Percentiles rank a stretch among this genome's conserved stretches.
Conservation (phyloP, 2,797 vertebrate species). For the Gymnothorax reevesii region DNA sequence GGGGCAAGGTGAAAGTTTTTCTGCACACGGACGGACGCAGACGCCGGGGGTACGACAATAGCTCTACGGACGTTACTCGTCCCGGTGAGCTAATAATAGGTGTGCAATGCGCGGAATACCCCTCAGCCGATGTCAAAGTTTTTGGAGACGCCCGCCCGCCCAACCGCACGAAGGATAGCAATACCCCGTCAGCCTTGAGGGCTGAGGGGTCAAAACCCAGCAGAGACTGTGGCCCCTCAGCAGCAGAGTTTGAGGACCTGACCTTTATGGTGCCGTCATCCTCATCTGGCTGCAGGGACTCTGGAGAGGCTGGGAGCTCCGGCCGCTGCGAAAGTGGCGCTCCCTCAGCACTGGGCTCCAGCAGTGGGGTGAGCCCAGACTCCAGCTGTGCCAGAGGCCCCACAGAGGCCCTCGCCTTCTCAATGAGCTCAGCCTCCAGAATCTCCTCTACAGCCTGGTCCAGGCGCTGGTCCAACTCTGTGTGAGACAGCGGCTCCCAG, state of each 20-base stretch:
- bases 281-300: slow-evolving; percentile 32
- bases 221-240: too few relatives aligned
- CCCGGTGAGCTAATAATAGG: too few relatives aligned
- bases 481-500: slow-evolving; percentile 73
- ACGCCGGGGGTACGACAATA: too few relatives aligned
- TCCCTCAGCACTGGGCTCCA: background rate
- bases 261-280: slow-evolving; percentile 46
- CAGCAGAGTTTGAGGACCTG: background rate
- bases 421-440: slow-evolving; percentile 67
- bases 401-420: slow-evolving; percentile 42
- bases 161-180: too few relatives aligned
- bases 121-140: too few relatives aligned
- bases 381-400: slow-evolving; percentile 27
- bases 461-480: slow-evolving; percentile 73
- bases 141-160: too few relatives aligned
- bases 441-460: slow-evolving; percentile 73
- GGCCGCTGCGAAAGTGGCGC: slow-evolving; percentile 21
- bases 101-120: too few relatives aligned
- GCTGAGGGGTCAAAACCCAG: too few relatives aligned
- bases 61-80: too few relatives aligned
- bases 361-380: slow-evolving; percentile 22
- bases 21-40: too few relatives aligned
- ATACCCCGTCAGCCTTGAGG: too few relatives aligned
- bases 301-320: background rate
- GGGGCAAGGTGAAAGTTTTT: too few relatives aligned